A percentile compares a stretch with the other conserved stretches of the same genome.
Conservation (phyloP, 2,888 invertebrate species). For the Cephonodes hylas region DNA sequence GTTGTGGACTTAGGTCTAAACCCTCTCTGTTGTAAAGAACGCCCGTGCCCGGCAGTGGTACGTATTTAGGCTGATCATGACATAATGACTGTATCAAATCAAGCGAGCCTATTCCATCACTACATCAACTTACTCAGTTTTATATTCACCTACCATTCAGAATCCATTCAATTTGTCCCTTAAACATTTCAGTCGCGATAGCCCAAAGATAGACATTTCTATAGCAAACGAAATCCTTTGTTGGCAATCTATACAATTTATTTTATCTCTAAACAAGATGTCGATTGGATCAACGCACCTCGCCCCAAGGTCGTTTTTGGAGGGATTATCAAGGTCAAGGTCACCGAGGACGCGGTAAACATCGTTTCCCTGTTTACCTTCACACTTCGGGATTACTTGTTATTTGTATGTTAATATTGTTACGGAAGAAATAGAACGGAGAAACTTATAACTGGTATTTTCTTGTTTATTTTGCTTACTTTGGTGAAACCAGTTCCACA, state of each 20-base stretch:
- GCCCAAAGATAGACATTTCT: background rate
- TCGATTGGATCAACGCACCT: background rate
- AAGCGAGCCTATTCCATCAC: too few relatives aligned
- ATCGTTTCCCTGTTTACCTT: background rate
- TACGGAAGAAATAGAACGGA: background rate
- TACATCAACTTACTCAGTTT: too few relatives aligned
- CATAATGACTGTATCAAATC: too few relatives aligned
- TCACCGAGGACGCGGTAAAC: background rate
- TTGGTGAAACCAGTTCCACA: too few relatives aligned
- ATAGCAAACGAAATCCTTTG: conserved; percentile 7
- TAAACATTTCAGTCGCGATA: background rate
- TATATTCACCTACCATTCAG: background rate
- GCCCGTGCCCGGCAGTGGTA: too few relatives aligned
- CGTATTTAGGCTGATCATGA: too few relatives aligned
- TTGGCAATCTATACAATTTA: conserved; percentile 5
- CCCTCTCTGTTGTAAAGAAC: too few relatives aligned
- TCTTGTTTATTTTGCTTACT: too few relatives aligned
- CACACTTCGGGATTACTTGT: background rate
- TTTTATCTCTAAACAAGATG: background rate
- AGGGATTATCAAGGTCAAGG: background rate
- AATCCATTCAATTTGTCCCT: background rate
- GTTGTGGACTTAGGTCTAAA: too few relatives aligned
- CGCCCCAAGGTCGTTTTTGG: background rate
- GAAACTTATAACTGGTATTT: background rate
- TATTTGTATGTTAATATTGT: background rate